Percentiles rank a stretch among this genome's conserved stretches.
phyloP scores from a whole-genome alignment of 2,113 vertebrate genomes.

The Cephalophus harveyi region DNA sequence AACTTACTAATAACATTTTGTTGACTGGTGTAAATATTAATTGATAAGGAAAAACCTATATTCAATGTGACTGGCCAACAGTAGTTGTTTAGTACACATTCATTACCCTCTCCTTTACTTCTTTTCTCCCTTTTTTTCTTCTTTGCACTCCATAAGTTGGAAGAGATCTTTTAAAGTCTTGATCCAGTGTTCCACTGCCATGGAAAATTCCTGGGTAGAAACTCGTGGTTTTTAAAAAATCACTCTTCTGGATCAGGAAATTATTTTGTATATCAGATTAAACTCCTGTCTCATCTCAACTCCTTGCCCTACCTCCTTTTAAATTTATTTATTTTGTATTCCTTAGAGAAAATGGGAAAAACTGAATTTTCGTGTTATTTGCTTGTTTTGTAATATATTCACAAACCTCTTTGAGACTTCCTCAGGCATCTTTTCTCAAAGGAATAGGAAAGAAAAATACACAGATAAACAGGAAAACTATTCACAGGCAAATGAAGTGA shows the following conservation, averaged over 20 bases:
- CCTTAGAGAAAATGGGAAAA: neutral
- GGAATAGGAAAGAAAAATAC: neutral
- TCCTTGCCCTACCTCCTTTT: neutral
- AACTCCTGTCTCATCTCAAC: neutral
- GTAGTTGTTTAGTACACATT: neutral
- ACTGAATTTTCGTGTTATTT: neutral
- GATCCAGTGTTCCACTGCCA: neutral
- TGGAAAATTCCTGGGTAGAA: neutral
- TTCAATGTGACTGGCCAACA: neutral
- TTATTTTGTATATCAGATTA: neutral
- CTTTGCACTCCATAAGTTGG: neutral
- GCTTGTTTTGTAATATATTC: neutral
- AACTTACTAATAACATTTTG: neutral
- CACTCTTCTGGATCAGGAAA: neutral
- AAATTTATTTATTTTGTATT: neutral
- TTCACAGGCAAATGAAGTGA: neutral
- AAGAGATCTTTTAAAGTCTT: neutral
- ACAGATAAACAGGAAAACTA: neutral
- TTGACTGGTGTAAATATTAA: neutral
- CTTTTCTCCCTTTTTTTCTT: neutral
- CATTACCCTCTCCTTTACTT: neutral
- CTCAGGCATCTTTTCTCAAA: slow-evolving; percentile 19
- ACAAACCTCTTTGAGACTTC: neutral
- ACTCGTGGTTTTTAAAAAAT: neutral
- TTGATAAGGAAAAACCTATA: neutral